These are phyloP conservation scores for Lethrus apterus DNA, from an alignment of 1,140 invertebrate species.

Conservation along the genomic window DNA sequence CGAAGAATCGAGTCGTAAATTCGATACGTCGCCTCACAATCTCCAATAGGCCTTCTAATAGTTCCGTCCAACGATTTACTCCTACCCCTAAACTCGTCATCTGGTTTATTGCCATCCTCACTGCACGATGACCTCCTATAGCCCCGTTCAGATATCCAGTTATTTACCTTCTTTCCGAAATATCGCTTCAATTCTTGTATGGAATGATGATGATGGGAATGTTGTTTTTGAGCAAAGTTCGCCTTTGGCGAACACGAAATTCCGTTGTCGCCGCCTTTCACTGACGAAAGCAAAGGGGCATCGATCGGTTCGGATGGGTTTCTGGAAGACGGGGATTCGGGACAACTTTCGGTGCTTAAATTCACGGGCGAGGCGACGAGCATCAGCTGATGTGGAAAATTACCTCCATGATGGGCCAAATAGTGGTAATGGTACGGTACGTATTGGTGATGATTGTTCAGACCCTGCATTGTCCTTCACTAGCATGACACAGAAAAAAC, in stretches of 20 bases:
- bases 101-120: constrained; percentile 43
- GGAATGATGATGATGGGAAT: constrained; percentile 51
- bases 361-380: not conserved
- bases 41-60: constrained; percentile 44
- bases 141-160: constrained; percentile 44
- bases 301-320: constrained; percentile 20
- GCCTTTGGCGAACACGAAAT: constrained; percentile 33
- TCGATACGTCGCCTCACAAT: constrained; percentile 71
- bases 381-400: not conserved
- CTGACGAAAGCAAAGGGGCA: constrained; percentile 35
- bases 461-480: constrained; percentile 12
- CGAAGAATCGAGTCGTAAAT: constrained; percentile 72
- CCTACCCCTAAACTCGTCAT: constrained; percentile 61
- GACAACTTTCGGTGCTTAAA: constrained; percentile 27
- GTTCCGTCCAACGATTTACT: constrained; percentile 70
- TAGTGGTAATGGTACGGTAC: constrained; percentile 5
- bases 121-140: constrained; percentile 43
- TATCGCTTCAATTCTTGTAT: constrained; percentile 66
- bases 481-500: no score
- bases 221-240: constrained; percentile 26
- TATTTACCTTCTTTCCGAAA: constrained; percentile 58
- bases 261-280: constrained; percentile 32
- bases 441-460: constrained; percentile 16
- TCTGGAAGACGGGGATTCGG: constrained; percentile 29
- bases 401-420: constrained; percentile 6